Base-by-base conservation (phyloP, 2,888 invertebrate genomes). In the Rosalia funebris region DNA sequence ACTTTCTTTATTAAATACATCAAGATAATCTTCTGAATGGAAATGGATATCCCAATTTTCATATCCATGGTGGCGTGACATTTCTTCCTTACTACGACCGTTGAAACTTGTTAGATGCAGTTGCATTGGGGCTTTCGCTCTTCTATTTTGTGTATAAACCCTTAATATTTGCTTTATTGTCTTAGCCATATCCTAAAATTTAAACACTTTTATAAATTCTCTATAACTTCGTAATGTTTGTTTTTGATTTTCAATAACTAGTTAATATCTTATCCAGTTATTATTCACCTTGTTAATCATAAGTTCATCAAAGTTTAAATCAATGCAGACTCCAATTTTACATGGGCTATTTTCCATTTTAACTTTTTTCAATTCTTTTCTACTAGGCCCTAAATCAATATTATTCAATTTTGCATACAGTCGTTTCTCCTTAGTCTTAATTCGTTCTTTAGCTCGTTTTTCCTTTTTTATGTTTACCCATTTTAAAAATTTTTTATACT, bases 21-120 rank as follows among this genome's bases (percentile, higher is more conserved):
- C 84, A 9, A 85, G 75, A 79, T 92, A 95, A 14, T 86, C 81
- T 63, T 88, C 83, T 44, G 86, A 83, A 77, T 89, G 86, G 78
- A 92, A 92, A 71, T 89, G 83, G 37, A 93, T 92, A 85, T 97
- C 93, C 97, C 98, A 98, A 79, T 94, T 89, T 81, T 90, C 87
- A 82, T 91, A 96, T 25, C 96, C 96, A 78, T 92, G 90, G 72
- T 95, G 91, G 72, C 90, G 88, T 36, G 89, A 86, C 82, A 96
- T 89, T 70, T 90, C 89, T 63, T 84, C 83, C 77, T 90, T 89
- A 1, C 90, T 88, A 74, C 87, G 87, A 1, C 93, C 93, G 65
- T 84, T 82, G 55, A 96, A 90, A 79, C 91, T 93, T 1, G 92
- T 91, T 34, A 96, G 84, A 76, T 94, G 89, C 67, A 96, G 87